Evolutionary conservation across 1,140 invertebrate genomes (phyloP), one percentile per base, ranked within the genome.

Genomic region (Penaeus vannamei): DNA sequence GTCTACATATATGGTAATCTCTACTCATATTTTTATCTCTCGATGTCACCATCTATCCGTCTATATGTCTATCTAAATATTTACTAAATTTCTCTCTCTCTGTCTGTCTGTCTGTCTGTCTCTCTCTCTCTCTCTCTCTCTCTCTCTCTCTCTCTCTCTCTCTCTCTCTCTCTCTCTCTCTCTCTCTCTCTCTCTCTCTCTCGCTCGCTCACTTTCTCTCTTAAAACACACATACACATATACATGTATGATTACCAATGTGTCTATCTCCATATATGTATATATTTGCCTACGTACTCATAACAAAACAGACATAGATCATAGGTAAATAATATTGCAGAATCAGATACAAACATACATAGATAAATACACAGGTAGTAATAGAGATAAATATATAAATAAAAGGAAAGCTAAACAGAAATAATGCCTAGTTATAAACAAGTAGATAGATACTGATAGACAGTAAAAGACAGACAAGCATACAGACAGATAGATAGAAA

Each of bases 191-290:
- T 42, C 36, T n/a, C n/a, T n/a, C n/a, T n/a, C n/a, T n/a, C n/a
- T n/a, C n/a, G n/a, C n/a, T n/a, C n/a, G n/a, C n/a, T n/a, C n/a
- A n/a, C n/a, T n/a, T n/a, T n/a, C n/a, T n/a, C n/a, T n/a, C n/a
- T n/a, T n/a, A n/a, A n/a, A n/a, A 76, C 29, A 76, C 29, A 76
- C 29, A 76, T 76, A 76, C 29, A 29, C 7, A 76, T 76, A 76
- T 76, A 76, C 29, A 76, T 76, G 29, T 76, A 76, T 76, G 29
- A 32, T 26, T 76, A 76, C 29, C n/a, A 26, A 29, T 76, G 29
- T 76, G 19, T 76, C n/a, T 76, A 29, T 76, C n/a, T 76, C n/a
- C 29, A 76, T 66, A 66, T 66, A 66, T 66, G 14, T 66, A 66
- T 66, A 66, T 66, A 66, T 66, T 5, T 66, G 14, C 14, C 3